phyloP scores from a whole-genome alignment of 64 coral and sea anemone genomes.

The Astreopora myriophthalma region DNA sequence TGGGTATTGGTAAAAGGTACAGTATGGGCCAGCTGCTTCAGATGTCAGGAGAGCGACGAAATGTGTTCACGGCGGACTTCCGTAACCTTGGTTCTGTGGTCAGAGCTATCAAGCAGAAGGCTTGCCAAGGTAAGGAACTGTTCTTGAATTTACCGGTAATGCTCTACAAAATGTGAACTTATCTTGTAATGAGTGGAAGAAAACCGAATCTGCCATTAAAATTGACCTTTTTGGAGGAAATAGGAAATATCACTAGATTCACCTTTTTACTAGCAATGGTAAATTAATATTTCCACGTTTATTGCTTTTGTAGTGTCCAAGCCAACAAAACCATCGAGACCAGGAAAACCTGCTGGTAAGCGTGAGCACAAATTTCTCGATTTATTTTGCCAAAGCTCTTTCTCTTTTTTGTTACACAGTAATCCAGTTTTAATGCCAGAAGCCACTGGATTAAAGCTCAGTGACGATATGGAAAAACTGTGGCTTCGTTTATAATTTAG shows the following conservation, averaged over 20 bases:
- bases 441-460: neutral
- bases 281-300: neutral
- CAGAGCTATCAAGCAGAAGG: constrained; percentile 67
- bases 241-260: no score
- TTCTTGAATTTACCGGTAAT: no score
- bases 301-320: neutral
- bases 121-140: constrained; percentile 36
- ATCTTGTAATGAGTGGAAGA: no score
- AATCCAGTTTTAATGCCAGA: no score
- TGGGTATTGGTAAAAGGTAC: constrained; percentile 73
- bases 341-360: constrained; percentile 17
- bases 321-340: neutral
- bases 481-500: neutral
- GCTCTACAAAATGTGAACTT: no score
- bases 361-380: neutral
- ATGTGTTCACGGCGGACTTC: constrained; percentile 72
- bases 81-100: constrained; percentile 57
- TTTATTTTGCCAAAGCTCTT: neutral
- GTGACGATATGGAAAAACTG: no score
- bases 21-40: constrained; percentile 50
- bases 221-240: no score
- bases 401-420: no score
- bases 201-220: no score
- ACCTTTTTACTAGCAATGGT: no score
- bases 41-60: constrained; percentile 56